Conservation (phyloP, 2,113 vertebrate species). For the Chionis minor region DNA sequence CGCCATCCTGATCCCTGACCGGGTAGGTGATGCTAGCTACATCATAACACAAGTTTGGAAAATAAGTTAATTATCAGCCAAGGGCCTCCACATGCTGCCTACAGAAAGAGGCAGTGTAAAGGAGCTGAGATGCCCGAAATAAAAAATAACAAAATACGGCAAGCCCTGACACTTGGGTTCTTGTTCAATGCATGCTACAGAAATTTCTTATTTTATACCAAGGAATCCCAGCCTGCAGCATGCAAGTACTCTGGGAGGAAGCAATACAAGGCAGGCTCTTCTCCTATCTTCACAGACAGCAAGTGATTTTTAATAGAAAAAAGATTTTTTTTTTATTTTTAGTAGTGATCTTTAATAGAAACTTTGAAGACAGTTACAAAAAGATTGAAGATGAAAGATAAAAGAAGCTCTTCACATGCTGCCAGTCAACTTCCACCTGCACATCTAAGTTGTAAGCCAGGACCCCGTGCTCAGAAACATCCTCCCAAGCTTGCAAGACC, state of each 20-base stretch:
- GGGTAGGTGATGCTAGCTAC: not conserved
- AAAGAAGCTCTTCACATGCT: not conserved
- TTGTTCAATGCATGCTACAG: not conserved
- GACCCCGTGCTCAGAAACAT: not conserved
- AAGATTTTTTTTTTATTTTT: not conserved
- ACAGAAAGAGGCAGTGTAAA: not conserved
- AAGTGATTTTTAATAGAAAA: not conserved
- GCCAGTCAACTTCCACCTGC: not conserved
- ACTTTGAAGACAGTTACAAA: not conserved
- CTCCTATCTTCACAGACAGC: not conserved
- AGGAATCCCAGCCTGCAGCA: not conserved
- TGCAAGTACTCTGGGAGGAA: not conserved
- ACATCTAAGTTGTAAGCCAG: not conserved
- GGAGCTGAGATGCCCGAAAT: not conserved
- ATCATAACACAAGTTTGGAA: not conserved
- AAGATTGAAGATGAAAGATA: not conserved
- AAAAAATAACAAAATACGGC: not conserved
- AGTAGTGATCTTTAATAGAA: not conserved
- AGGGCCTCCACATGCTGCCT: fast-evolving
- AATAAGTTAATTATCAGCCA: not conserved
- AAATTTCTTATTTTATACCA: not conserved
- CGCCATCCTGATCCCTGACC: fast-evolving
- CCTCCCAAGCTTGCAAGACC: not conserved
- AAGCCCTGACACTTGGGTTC: not conserved
- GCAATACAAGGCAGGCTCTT: not conserved